Percentiles rank a stretch among this genome's conserved stretches.
Conservation (phyloP, 2,888 invertebrate genomes). For the Drosophila limbata region DNA sequence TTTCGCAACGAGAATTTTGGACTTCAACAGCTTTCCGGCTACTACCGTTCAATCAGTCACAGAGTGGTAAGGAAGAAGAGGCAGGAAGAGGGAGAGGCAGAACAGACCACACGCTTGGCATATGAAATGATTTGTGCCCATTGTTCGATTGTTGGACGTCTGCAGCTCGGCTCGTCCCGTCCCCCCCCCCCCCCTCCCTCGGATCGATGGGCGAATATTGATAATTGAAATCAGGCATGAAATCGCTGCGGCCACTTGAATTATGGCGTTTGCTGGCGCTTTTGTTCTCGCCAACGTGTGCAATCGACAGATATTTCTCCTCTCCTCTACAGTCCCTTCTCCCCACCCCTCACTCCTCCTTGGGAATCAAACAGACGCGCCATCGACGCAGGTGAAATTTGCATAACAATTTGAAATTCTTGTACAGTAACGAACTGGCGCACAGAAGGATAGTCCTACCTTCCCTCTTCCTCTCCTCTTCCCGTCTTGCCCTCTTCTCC, state of each 20-base stretch:
- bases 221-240: slow-evolving; percentile 81
- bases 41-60: slow-evolving; percentile 25
- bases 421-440: slow-evolving; percentile 63
- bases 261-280: slow-evolving; percentile 81
- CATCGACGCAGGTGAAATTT: slow-evolving; percentile 56
- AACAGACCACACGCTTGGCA: slow-evolving; percentile 75
- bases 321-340: not conserved
- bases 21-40: slow-evolving; percentile 31
- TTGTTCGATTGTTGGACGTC: slow-evolving; percentile 67
- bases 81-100: not conserved
- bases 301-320: slow-evolving; percentile 36
- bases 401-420: slow-evolving; percentile 81
- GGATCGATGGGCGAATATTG: slow-evolving; percentile 74
- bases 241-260: slow-evolving; percentile 79
- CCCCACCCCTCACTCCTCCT: slow-evolving; percentile 1
- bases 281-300: slow-evolving; percentile 75
- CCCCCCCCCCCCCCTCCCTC: not conserved
- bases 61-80: not conserved
- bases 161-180: not conserved
- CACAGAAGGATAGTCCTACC: not conserved
- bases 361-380: slow-evolving; percentile 13
- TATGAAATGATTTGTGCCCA: slow-evolving; percentile 80
- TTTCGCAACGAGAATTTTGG: slow-evolving; percentile 28
- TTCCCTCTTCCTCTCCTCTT: not conserved
- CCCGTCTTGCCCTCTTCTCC: not conserved